phyloP scores from a whole-genome alignment of 1,140 invertebrate genomes.

The Aphaenogaster floridana region DNA sequence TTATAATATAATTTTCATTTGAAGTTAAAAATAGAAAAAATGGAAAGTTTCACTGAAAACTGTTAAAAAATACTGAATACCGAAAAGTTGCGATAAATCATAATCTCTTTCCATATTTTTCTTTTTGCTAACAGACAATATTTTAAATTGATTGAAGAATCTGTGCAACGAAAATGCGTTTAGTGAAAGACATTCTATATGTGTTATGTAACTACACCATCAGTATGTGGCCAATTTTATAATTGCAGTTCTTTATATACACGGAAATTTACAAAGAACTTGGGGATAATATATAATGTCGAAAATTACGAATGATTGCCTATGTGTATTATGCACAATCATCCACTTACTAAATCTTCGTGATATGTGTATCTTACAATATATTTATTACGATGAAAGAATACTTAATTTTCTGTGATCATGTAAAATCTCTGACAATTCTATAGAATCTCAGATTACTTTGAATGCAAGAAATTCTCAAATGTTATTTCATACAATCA shows the following conservation, averaged over 20 bases:
- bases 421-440: constrained; percentile 7
- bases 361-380: background rate
- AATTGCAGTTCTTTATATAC: background rate
- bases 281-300: background rate
- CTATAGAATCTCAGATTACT: background rate
- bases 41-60: background rate
- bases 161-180: background rate
- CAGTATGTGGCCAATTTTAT: background rate
- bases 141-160: background rate
- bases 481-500: background rate
- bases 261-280: background rate
- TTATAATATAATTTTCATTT: background rate
- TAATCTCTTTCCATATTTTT: background rate
- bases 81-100: background rate
- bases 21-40: background rate
- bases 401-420: constrained; percentile 3
- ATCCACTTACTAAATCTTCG: background rate
- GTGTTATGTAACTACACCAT: background rate
- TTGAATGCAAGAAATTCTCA: constrained; percentile 1
- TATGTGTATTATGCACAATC: background rate
- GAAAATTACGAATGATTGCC: background rate
- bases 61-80: background rate
- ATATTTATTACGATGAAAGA: background rate
- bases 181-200: background rate
- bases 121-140: background rate